These are phyloP conservation scores for Athene cunicularia DNA, from an alignment of 2,113 vertebrate genomes.

Conservation along the genomic window DNA sequence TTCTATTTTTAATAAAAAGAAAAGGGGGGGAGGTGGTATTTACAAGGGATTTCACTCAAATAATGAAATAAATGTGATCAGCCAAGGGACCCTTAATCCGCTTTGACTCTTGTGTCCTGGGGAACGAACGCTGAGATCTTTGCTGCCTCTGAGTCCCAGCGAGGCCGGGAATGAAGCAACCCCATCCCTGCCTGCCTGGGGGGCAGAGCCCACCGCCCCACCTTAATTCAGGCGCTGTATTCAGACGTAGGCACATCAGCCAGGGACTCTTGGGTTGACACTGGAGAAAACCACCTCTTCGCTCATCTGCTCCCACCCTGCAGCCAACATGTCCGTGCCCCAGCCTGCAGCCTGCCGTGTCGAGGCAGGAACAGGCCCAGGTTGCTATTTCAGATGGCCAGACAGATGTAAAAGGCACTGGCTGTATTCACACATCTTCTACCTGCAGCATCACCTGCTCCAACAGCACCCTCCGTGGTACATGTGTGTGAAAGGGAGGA, in stretches of 20 bases:
- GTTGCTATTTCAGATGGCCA: neutral
- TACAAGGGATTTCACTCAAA: conserved; percentile 61
- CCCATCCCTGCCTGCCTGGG: neutral
- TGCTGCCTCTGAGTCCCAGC: neutral
- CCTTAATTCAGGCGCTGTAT: neutral
- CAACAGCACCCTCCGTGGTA: neutral
- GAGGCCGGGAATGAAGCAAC: neutral
- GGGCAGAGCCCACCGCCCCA: neutral
- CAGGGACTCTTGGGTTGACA: neutral
- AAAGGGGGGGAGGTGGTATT: neutral
- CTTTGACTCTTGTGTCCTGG: conserved; percentile 49
- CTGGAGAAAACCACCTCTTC: neutral
- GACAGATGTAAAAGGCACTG: neutral
- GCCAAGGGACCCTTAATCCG: conserved; percentile 53
- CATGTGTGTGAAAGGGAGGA: rapidly evolving
- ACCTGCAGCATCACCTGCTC: neutral
- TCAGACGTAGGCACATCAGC: neutral
- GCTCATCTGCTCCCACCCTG: neutral
- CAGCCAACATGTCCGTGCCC: neutral
- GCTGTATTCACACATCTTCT: neutral
- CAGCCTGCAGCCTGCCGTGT: rapidly evolving
- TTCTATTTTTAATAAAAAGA: conserved; percentile 61
- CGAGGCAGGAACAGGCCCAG: neutral
- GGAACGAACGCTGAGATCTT: neutral
- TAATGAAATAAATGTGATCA: conserved; percentile 71